Evolutionary conservation across 2,888 invertebrate species (phyloP).

Genomic region (Amorpha juglandis): DNA sequence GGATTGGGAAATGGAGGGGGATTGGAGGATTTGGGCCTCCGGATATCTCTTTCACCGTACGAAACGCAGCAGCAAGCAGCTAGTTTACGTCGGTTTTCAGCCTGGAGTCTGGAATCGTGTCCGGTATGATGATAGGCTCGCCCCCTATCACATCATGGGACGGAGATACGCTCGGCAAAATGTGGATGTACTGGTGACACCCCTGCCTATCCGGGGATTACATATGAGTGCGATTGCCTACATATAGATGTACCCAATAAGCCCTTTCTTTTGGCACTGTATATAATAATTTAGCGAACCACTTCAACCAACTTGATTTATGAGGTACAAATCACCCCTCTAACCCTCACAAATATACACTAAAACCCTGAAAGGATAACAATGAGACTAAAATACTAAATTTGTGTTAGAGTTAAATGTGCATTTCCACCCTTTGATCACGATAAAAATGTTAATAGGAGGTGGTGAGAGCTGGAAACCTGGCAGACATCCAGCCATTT

Average conservation of each 20-base stretch:
- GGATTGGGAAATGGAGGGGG: too few relatives aligned
- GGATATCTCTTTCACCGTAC: too few relatives aligned
- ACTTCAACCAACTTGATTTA: constrained; percentile 8
- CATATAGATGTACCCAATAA: not conserved
- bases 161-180: too few relatives aligned
- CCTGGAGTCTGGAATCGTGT: too few relatives aligned
- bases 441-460: constrained; percentile 20
- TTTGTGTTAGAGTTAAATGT: constrained; percentile 9
- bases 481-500: constrained; percentile 18
- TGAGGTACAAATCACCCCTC: not conserved
- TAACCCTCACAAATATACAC: not conserved
- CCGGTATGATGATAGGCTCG: too few relatives aligned
- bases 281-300: not conserved
- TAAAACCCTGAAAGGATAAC: constrained; percentile 6
- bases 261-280: not conserved
- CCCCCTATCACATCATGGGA: too few relatives aligned
- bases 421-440: constrained; percentile 9
- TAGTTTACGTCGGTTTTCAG: too few relatives aligned
- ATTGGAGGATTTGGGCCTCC: too few relatives aligned
- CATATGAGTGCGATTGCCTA: too few relatives aligned
- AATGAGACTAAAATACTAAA: constrained; percentile 9
- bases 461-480: constrained; percentile 16
- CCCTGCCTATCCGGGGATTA: too few relatives aligned
- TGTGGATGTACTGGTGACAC: too few relatives aligned
- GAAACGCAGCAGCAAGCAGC: too few relatives aligned